phyloP scores from a whole-genome alignment of 2,797 vertebrate species.

The Lemur catta region DNA sequence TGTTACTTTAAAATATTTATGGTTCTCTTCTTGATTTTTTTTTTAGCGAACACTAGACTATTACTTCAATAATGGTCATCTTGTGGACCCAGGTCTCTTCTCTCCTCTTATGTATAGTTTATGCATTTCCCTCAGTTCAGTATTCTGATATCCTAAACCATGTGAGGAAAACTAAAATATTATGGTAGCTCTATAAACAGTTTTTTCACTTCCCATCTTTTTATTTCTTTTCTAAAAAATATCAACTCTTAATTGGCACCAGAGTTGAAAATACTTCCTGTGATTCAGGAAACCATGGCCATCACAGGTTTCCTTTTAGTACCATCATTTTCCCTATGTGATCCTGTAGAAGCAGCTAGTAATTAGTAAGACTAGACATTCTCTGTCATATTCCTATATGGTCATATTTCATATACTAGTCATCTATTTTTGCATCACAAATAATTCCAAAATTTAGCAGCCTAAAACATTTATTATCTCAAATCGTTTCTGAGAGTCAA shows the following conservation, averaged over 20 bases:
- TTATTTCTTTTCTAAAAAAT: constrained; percentile 26
- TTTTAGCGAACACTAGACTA: not conserved
- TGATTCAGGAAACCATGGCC: not conserved
- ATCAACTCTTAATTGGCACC: not conserved
- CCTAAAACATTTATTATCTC: not conserved
- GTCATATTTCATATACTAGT: not conserved
- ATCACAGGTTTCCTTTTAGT: not conserved
- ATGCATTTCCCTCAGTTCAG: not conserved
- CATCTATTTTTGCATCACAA: not conserved
- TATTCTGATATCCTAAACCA: not conserved
- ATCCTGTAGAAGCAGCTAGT: not conserved
- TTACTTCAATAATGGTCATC: not conserved
- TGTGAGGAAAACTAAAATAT: not conserved
- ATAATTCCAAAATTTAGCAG: not conserved
- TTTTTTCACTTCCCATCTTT: not conserved
- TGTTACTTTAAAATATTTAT: constrained; percentile 26
- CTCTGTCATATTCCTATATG: not conserved
- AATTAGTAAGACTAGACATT: not conserved
- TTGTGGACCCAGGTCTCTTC: not conserved
- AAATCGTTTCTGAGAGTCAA: not conserved
- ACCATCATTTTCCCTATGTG: not conserved
- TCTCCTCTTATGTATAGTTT: not conserved
- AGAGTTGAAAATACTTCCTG: not conserved
- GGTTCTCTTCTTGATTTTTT: not conserved
- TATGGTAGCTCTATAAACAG: not conserved